These are phyloP conservation scores for Tenthredo amoena DNA, from an alignment of 2,888 invertebrate genomes.

Conservation along the genomic window DNA sequence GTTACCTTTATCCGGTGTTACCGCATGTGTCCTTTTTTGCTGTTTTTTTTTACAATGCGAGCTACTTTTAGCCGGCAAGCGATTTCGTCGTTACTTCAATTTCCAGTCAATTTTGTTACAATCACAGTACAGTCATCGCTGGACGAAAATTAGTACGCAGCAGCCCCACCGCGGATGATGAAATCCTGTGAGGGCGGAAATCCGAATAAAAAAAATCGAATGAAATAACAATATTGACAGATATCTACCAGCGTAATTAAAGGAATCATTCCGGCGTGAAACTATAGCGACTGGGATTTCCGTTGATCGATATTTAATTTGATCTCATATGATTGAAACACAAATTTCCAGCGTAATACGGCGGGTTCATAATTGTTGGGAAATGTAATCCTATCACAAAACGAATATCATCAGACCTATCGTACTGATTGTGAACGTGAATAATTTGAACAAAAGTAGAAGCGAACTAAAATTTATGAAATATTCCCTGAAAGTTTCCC, in stretches of 20 bases:
- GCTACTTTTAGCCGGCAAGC: neutral
- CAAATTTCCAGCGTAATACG: neutral
- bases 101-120: neutral
- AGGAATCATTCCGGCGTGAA: neutral
- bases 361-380: neutral
- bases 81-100: neutral
- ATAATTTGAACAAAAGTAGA: neutral
- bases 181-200: neutral
- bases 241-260: neutral
- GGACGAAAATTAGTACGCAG: neutral
- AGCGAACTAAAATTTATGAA: neutral
- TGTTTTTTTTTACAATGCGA: neutral
- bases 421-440: neutral
- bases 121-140: neutral
- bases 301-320: neutral
- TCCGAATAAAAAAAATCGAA: neutral
- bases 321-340: neutral
- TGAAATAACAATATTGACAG: neutral
- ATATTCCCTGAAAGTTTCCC: neutral
- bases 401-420: neutral
- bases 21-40: neutral
- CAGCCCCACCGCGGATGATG: neutral
- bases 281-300: neutral
- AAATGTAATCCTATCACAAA: neutral
- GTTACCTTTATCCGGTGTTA: neutral